Conservation (phyloP, 2,888 invertebrate species). For the Campaea margaritaria region DNA sequence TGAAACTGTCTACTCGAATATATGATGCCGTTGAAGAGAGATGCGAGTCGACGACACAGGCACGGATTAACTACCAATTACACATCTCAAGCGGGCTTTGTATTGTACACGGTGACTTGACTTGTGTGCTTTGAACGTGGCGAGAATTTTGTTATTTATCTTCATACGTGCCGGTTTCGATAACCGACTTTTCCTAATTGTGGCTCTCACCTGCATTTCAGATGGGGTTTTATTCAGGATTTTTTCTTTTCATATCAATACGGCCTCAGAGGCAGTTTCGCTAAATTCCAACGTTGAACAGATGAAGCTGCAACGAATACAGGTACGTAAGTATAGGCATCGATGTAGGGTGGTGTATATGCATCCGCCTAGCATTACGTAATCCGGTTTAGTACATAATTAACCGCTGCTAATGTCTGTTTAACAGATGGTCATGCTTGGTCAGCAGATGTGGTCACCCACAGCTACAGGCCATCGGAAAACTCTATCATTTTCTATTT, state of each 20-base stretch:
- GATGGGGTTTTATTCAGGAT: no score
- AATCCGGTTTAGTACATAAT: constrained; percentile 34
- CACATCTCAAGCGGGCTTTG: constrained; percentile 59
- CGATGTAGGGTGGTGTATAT: background rate
- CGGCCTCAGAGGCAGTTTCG: no score
- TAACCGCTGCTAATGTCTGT: constrained; percentile 3
- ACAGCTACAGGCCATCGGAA: background rate
- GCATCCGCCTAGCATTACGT: constrained; percentile 10
- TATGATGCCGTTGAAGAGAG: constrained; percentile 5
- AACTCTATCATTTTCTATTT: background rate
- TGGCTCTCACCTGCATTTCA: no score
- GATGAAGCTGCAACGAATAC: no score
- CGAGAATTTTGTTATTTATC: constrained; percentile 41
- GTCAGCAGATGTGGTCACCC: background rate
- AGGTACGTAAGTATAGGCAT: no score
- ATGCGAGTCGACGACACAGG: constrained; percentile 50
- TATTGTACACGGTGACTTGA: constrained; percentile 40
- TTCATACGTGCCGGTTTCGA: background rate
- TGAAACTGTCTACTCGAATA: constrained; percentile 11
- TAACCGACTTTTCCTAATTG: constrained; percentile 23
- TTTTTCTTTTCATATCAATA: no score
- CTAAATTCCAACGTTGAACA: no score
- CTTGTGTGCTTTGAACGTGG: constrained; percentile 53
- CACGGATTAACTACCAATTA: constrained; percentile 79
- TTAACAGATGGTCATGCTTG: background rate